These are phyloP conservation scores for Heterochromis multidens DNA, from an alignment of 2,113 vertebrate genomes.

Conservation along the genomic window DNA sequence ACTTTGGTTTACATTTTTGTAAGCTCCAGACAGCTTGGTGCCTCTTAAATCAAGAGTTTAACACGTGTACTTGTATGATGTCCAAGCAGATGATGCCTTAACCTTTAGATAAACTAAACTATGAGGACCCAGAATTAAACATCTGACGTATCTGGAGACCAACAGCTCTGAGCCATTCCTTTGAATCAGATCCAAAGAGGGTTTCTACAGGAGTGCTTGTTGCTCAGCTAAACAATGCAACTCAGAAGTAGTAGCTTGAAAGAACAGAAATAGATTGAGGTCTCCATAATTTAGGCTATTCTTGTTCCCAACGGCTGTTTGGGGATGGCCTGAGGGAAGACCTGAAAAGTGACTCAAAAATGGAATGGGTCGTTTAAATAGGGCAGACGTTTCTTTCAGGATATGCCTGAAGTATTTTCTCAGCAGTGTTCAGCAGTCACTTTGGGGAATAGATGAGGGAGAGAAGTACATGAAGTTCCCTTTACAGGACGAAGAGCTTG, in stretches of 20 bases:
- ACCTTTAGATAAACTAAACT: not conserved
- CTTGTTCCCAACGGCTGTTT: slow-evolving; percentile 19
- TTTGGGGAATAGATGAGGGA: not conserved
- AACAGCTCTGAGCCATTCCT: not conserved
- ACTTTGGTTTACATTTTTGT: not conserved
- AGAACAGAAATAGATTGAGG: slow-evolving; percentile 35
- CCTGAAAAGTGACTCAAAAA: slow-evolving; percentile 39
- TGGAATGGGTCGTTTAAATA: slow-evolving; percentile 38
- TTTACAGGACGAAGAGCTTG: not conserved
- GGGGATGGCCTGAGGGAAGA: slow-evolving; percentile 50
- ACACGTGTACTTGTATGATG: not conserved
- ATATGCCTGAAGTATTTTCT: not conserved
- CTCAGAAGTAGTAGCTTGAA: slow-evolving; percentile 18
- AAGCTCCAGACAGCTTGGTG: not conserved
- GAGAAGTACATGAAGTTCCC: not conserved
- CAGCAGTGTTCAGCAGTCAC: not conserved
- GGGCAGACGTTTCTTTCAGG: slow-evolving; percentile 12
- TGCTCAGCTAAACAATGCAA: slow-evolving; percentile 5
- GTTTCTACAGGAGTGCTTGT: not conserved
- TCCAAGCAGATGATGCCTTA: not conserved
- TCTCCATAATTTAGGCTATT: slow-evolving; percentile 33
- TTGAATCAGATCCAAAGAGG: not conserved
- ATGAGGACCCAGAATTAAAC: not conserved
- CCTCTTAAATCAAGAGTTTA: not conserved
- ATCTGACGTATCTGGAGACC: not conserved